A percentile compares a stretch with the other conserved stretches of the same genome.
These are phyloP conservation scores for Diceros bicornis DNA, from an alignment of 2,797 vertebrate species.

Conservation along the genomic window DNA sequence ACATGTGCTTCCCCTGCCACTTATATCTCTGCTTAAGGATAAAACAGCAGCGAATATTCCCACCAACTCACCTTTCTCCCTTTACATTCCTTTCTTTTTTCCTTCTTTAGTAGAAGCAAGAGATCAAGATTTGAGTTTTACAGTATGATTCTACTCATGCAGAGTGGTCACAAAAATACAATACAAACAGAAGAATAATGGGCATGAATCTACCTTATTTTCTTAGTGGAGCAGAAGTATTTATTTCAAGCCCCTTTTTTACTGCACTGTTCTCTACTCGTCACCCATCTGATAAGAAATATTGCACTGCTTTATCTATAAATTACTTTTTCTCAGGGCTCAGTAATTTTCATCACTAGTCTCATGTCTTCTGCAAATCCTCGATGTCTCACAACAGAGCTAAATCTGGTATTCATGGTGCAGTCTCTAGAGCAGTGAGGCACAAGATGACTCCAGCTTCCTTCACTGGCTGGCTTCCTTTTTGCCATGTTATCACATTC, in stretches of 20 bases:
- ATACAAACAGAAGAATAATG: background rate
- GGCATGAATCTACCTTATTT: slow-evolving; percentile 9
- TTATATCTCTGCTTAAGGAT: slow-evolving; percentile 47
- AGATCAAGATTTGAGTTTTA: slow-evolving; percentile 14
- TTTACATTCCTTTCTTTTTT: background rate
- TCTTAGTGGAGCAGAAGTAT: slow-evolving; percentile 47
- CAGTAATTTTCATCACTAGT: slow-evolving; percentile 66
- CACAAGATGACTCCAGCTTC: slow-evolving; percentile 46
- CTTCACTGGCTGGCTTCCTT: slow-evolving; percentile 53
- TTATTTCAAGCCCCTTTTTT: slow-evolving; percentile 28
- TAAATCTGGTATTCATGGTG: slow-evolving; percentile 33
- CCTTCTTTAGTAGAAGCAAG: slow-evolving; percentile 41
- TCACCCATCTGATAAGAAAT: slow-evolving; percentile 64
- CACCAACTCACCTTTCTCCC: background rate
- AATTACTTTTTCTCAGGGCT: slow-evolving; percentile 73
- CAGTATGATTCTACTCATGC: background rate
- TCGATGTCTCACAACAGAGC: slow-evolving; percentile 42
- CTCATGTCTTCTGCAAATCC: slow-evolving; percentile 64
- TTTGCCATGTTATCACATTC: slow-evolving; percentile 57
- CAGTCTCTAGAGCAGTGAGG: slow-evolving; percentile 62
- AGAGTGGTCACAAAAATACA: background rate
- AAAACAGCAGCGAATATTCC: slow-evolving; percentile 25
- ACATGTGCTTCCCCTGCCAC: background rate
- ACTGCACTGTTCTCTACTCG: slow-evolving; percentile 25
- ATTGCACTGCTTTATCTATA: slow-evolving; percentile 71